phyloP scores from a whole-genome alignment of 2,113 vertebrate genomes.

The Nesogale talazaci region DNA sequence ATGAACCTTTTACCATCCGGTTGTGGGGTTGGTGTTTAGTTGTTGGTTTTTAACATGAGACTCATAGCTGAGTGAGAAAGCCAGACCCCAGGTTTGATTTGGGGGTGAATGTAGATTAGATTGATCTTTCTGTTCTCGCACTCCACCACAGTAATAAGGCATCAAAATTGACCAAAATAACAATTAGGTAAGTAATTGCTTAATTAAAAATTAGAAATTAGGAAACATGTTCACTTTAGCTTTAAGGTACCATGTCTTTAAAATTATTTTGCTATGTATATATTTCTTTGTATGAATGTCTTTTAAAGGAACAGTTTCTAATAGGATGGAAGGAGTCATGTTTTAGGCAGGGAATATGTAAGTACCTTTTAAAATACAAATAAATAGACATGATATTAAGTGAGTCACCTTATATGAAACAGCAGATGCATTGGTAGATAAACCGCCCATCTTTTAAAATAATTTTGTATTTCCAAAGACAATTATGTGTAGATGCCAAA shows the following conservation, averaged over 20 bases:
- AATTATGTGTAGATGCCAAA: constrained; percentile 38
- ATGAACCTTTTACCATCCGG: constrained; percentile 54
- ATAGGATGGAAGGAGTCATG: not conserved
- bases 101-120: constrained; percentile 15
- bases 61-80: constrained; percentile 50
- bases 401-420: constrained; percentile 9
- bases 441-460: constrained; percentile 9
- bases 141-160: constrained; percentile 70
- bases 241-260: constrained; percentile 51
- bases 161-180: constrained; percentile 77
- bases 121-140: constrained; percentile 58
- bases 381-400: constrained; percentile 31
- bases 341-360: constrained; percentile 36
- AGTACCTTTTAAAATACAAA: constrained; percentile 47
- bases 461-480: constrained; percentile 38
- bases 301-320: constrained; percentile 56
- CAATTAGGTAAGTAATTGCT: constrained; percentile 84
- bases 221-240: constrained; percentile 45
- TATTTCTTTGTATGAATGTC: not conserved
- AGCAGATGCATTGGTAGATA: constrained; percentile 15
- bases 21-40: not conserved
- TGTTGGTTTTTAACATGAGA: not conserved
- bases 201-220: constrained; percentile 69
- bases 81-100: constrained; percentile 42
- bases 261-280: constrained; percentile 7